A percentile compares a stretch with the other conserved stretches of the same genome.
These are phyloP conservation scores for Dolichoris vasculosae DNA, from an alignment of 1,140 invertebrate species.

Conservation along the genomic window DNA sequence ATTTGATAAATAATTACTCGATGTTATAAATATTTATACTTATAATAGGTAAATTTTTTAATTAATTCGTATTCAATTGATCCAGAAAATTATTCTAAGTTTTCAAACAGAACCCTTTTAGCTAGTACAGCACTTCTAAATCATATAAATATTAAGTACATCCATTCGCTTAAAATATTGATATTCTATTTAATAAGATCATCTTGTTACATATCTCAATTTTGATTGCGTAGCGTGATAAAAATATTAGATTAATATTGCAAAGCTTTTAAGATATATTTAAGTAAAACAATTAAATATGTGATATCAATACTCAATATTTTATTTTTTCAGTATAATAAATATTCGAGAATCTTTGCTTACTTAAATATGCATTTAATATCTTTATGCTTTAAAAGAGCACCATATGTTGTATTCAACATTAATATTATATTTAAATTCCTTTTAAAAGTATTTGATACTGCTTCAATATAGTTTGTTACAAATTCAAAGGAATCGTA, in stretches of 20 bases:
- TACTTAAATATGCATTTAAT: background rate
- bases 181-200: background rate
- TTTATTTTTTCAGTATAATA: background rate
- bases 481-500: background rate
- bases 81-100: background rate
- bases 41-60: too few species aligned
- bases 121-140: too few species aligned
- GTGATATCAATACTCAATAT: background rate
- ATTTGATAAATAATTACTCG: too few species aligned
- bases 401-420: background rate
- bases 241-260: conserved; percentile 2
- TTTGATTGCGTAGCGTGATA: background rate
- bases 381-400: background rate
- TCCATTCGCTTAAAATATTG: background rate
- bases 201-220: background rate
- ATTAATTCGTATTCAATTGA: too few species aligned
- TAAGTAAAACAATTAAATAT: background rate
- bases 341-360: conserved; percentile 32
- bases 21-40: too few species aligned
- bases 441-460: background rate
- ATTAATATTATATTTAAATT: conserved; percentile 18
- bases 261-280: background rate
- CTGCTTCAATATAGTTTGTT: background rate
- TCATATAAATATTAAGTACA: background rate
- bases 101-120: background rate